Base-by-base conservation (phyloP, 1,140 invertebrate genomes). In the Atta texana region DNA sequence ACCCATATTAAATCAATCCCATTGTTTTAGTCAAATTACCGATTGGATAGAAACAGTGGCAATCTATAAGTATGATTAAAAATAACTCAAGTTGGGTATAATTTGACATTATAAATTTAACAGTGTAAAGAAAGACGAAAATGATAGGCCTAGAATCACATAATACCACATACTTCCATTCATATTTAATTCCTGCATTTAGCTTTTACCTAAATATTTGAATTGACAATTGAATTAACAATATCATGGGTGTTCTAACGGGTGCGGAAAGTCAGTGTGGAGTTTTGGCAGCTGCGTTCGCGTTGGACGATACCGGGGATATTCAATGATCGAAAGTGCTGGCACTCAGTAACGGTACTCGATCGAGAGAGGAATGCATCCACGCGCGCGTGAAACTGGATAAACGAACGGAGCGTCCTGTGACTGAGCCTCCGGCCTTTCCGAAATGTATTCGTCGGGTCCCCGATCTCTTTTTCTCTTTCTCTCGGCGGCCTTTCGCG, bases 281-380 rank as follows among this genome's bases (percentile, higher is more conserved):
- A 61, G 7, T 61, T 53, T 51, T 24, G 55, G 69, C 80, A 61
- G 39, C 39, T 63, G 55, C 14, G 68, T 61, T 16, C 55, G 68
- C 16, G 18, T 18, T 12, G n/a, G 49, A n/a, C n/a, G 49, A n/a
- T 21, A 28, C 49, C 66, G n/a, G 63, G 21, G 59, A 89, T 24
- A 24, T 51, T 49, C 81, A 88, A 86, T 88, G 72, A 86, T 88
- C 81, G 88, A 89, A 89, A 89, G 88, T 89, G 87, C 44, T 44
- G 44, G 53, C 59, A n/a, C 51, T 28, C 28, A 16, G n/a, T 89
- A 89, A 89, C 88, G 88, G 88, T 86, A 88, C 34, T 31, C 59
- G 28, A 12, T 3, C 66, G 66, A 88, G 28, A 85, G 34, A 77
- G 87, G 51, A 78, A 76, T 78, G 88, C 51, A 63, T 77, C 78